Evolutionary conservation across 2,888 invertebrate species (phyloP).

Genomic region (Baccha elongata): DNA sequence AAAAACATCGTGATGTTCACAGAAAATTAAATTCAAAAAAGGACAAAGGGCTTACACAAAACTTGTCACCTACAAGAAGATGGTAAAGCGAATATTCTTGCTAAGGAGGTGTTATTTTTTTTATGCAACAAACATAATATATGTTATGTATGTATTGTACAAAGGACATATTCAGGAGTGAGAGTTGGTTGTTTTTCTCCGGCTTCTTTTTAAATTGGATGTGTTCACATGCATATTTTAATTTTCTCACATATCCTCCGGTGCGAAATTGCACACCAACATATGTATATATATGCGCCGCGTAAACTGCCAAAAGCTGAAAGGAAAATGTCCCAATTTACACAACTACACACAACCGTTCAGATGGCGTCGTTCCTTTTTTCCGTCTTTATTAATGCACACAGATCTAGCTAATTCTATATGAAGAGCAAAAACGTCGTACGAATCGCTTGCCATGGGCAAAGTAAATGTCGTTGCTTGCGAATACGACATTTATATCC

Average conservation of each 20-base stretch:
- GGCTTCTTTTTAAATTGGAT: constrained; percentile 31
- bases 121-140: neutral
- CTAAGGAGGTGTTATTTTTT: constrained; percentile 1
- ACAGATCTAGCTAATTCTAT: constrained; percentile 38
- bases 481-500: constrained; percentile 13
- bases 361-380: constrained; percentile 21
- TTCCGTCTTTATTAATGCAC: neutral
- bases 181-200: neutral
- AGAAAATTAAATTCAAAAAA: constrained; percentile 33
- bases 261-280: constrained; percentile 58
- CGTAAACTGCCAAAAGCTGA: constrained; percentile 41
- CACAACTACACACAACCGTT: constrained; percentile 16
- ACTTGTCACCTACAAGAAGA: neutral
- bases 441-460: constrained; percentile 54
- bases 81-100: constrained; percentile 4
- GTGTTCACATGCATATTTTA: constrained; percentile 57
- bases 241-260: constrained; percentile 51
- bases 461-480: constrained; percentile 33
- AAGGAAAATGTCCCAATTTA: constrained; percentile 65
- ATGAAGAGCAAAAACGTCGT: constrained; percentile 29
- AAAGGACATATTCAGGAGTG: neutral
- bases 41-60: constrained; percentile 5
- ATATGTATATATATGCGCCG: constrained; percentile 40
- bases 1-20: constrained; percentile 14
- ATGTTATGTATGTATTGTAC: too few species aligned